Evolutionary conservation across 2,113 vertebrate genomes (phyloP).

Genomic region (Drymodes brunneopygia): DNA sequence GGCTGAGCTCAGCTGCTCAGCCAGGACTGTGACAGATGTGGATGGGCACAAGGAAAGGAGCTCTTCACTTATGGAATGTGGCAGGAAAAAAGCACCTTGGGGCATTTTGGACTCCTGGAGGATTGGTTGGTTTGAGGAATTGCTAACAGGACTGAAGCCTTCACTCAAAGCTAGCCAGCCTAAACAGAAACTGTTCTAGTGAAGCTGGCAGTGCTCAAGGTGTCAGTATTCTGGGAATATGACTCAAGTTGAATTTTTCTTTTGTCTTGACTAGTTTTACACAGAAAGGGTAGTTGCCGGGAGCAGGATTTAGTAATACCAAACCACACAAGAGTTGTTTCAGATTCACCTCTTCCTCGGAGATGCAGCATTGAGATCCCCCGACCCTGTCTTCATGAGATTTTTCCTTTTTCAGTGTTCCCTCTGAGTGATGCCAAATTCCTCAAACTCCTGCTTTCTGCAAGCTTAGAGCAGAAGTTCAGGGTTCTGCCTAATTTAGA

Average conservation of each 20-base stretch:
- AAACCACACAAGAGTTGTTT: not conserved
- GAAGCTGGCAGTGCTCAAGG: not conserved
- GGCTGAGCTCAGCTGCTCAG: not conserved
- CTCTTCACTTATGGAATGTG: not conserved
- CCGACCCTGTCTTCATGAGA: no score
- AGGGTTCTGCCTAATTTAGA: not conserved
- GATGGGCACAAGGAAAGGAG: not conserved
- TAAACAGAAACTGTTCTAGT: not conserved
- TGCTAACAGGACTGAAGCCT: not conserved
- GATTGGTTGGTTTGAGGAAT: not conserved
- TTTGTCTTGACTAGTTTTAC: not conserved
- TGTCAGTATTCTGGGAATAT: not conserved
- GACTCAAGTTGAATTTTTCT: not conserved
- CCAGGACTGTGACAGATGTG: not conserved
- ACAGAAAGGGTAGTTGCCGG: not conserved
- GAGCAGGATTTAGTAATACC: not conserved
- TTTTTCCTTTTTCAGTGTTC: not conserved
- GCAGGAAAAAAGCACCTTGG: accelerated
- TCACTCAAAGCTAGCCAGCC: not conserved
- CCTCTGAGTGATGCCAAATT: not conserved
- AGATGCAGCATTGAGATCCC: not conserved
- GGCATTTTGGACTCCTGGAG: not conserved
- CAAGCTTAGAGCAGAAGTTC: not conserved
- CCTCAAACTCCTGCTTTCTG: not conserved
- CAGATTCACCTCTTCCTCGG: not conserved